Conservation (phyloP, 2,113 vertebrate genomes). For the Platichthys flesus region DNA sequence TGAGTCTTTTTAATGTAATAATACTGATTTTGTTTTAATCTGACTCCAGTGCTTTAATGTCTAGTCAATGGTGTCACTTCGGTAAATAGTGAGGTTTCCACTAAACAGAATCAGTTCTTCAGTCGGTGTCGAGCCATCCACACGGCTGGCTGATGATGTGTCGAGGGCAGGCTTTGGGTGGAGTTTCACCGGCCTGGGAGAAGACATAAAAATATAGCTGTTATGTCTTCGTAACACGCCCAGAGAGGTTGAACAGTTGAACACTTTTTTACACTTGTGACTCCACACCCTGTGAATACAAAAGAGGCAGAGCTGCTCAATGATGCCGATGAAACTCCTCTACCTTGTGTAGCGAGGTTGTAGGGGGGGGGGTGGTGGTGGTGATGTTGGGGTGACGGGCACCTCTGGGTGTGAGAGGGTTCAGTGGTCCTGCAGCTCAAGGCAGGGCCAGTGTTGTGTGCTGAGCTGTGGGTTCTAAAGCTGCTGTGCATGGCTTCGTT, state of each 20-base stretch:
- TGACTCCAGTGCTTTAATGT: background rate
- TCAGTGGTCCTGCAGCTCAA: background rate
- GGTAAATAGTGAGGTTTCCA: constrained; percentile 9
- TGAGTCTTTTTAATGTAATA: background rate
- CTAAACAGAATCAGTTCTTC: background rate
- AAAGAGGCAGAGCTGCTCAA: background rate
- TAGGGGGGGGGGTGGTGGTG: background rate
- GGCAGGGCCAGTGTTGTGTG: background rate
- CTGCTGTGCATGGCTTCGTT: constrained; percentile 50
- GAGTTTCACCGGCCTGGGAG: constrained; percentile 44
- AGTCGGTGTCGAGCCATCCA: background rate
- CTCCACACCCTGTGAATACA: too few relatives aligned
- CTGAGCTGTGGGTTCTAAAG: background rate
- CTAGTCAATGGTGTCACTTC: background rate
- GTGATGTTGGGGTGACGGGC: background rate
- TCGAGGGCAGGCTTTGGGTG: constrained; percentile 35
- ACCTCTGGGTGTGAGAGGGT: constrained; percentile 2
- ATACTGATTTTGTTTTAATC: background rate
- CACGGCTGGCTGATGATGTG: background rate
- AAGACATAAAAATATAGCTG: background rate
- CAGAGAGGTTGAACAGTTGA: constrained; percentile 27
- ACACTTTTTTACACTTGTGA: too few relatives aligned
- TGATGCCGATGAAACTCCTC: constrained; percentile 9
- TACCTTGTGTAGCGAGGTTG: constrained; percentile 18
- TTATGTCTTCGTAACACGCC: constrained; percentile 28